These are phyloP conservation scores for Trichogramma pretiosum DNA, from an alignment of 1,140 invertebrate species.

Conservation along the genomic window DNA sequence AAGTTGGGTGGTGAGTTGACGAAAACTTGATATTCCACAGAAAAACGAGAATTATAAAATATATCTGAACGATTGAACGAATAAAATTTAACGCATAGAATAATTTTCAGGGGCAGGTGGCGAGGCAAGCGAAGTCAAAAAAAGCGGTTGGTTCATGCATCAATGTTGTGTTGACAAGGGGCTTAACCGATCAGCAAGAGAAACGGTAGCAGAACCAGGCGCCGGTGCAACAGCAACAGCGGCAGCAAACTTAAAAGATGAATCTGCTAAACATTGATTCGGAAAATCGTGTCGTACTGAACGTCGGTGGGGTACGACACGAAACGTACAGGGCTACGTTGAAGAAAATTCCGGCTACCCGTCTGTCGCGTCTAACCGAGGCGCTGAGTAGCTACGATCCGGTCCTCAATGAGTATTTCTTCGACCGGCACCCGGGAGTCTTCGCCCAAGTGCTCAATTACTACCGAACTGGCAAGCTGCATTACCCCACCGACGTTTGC, in stretches of 20 bases:
- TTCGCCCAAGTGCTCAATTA: conserved; percentile 91
- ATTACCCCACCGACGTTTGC: conserved; percentile 97
- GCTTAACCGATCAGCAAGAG: too few relatives aligned
- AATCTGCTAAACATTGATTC: conserved; percentile 41
- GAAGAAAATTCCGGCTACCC: conserved; percentile 90
- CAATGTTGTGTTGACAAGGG: not conserved
- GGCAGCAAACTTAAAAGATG: conserved; percentile 27
- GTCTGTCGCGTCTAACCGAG: conserved; percentile 81
- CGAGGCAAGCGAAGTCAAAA: not conserved
- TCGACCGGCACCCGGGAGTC: conserved; percentile 94
- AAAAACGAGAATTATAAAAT: too few relatives aligned
- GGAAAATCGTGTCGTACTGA: conserved; percentile 86
- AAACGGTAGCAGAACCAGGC: conserved; percentile 41
- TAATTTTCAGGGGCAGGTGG: not conserved
- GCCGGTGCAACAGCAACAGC: conserved; percentile 20
- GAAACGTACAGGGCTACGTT: conserved; percentile 90
- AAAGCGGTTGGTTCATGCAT: conserved; percentile 4
- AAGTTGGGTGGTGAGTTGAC: too few relatives aligned
- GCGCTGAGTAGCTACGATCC: conserved; percentile 91
- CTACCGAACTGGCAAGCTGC: conserved; percentile 92
- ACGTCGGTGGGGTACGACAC: conserved; percentile 95
- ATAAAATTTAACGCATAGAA: not conserved
- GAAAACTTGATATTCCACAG: too few relatives aligned
- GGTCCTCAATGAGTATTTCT: conserved; percentile 96
- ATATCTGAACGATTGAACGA: too few relatives aligned